Conservation (phyloP, 2,113 vertebrate species). For the Montifringilla adamsi region DNA sequence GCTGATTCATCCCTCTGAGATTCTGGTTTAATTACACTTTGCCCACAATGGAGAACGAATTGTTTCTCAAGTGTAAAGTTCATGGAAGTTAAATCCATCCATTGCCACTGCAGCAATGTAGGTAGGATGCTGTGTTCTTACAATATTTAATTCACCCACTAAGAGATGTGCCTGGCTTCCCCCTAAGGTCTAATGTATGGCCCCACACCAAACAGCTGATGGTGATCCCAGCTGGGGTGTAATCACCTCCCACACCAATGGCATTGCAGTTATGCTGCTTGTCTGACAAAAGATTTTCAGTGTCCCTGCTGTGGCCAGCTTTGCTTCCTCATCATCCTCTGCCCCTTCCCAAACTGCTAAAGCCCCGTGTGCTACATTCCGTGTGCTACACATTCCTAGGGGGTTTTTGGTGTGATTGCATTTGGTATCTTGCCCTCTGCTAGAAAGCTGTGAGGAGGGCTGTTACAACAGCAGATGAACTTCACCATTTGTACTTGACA, state of each 20-base stretch:
- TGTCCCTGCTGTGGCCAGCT: not conserved
- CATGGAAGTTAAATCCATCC: not conserved
- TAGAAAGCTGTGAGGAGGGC: not conserved
- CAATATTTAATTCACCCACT: not conserved
- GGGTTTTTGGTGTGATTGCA: not conserved
- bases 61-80: not conserved
- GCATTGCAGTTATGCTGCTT: not conserved
- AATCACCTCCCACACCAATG: not conserved
- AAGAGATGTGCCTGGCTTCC: not conserved
- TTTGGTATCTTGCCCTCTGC: not conserved
- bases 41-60: not conserved
- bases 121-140: not conserved
- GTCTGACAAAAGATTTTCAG: not conserved
- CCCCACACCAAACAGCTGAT: not conserved
- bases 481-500: not conserved
- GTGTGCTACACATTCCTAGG: not conserved
- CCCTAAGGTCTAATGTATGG: not conserved
- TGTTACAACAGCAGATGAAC: not conserved
- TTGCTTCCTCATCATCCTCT: not conserved
- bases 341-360: not conserved
- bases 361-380: not conserved
- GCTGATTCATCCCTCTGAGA: conserved; percentile 6
- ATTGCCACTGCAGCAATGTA: not conserved
- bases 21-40: not conserved
- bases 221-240: not conserved